Evolutionary conservation across 2,797 vertebrate genomes (phyloP), one percentile per base, ranked within the genome.

Genomic region (Sebastolobus alascanus): DNA sequence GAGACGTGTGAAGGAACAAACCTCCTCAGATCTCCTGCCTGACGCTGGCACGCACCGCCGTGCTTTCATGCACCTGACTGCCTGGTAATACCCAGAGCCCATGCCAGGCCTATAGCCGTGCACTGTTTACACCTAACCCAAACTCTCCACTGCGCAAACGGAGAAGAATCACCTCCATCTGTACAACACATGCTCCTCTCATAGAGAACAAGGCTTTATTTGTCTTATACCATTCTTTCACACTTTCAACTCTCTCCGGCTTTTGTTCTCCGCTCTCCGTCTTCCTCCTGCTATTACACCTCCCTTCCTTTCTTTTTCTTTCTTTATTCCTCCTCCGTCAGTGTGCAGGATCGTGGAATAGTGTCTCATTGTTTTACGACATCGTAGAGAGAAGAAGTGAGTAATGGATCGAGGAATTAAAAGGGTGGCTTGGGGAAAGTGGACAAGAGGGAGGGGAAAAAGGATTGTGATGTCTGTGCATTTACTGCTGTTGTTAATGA

Each of bases 151-250:
- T 29, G 35, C 4, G 9, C 60, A 52, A 66, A 78, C 16, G 27
- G 52, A 68, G 56, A 82, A 31, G 79, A 83, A 79, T 83, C 78
- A 64, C 80, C 70, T 89, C 87, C 90, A 93, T 94, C 91, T 93
- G 91, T n/a, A 59, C 79, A 90, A 69, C 90, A 93, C 83, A 91
- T 90, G 92, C 87, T 83, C 37, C 72, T 61, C 67, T 75, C 76
- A 31, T 9, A 52, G 64, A 87, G 79, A 90, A 91, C 79, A 85
- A 86, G 80, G 58, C 79, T 83, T 87, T 84, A 65, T 88, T 88
- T 88, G 75, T 84, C 78, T 84, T 77, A n/a, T 69, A 66, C 75
- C 83, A 59, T 79, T 76, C 79, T 79, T 82, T 89, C 72, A 89
- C 86, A 84, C 82, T 78, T 87, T 71, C 40, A 64, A 10, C 31